phyloP scores from a whole-genome alignment of 2,113 vertebrate species.

The Mastomys natalensis region DNA sequence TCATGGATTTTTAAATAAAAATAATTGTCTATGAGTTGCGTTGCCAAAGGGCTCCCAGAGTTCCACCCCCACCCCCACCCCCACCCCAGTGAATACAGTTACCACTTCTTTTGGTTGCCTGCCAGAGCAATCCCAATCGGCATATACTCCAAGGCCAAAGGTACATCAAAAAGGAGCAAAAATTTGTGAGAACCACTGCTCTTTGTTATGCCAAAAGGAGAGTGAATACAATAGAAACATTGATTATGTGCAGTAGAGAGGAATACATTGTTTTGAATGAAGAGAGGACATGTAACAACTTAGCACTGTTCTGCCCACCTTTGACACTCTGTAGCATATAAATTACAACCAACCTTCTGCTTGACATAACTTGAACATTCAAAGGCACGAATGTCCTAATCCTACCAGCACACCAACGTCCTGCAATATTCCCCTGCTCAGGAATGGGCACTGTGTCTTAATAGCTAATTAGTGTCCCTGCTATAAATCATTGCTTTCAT shows the following conservation, averaged over 20 bases:
- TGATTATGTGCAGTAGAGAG: too few species aligned
- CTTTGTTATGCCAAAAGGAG: neutral
- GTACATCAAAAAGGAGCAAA: neutral
- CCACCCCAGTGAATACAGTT: neutral
- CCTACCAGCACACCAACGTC: neutral
- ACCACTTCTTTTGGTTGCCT: neutral
- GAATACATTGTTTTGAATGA: too few species aligned
- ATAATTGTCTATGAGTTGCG: neutral
- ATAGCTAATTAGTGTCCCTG: neutral
- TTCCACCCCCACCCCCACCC: too few species aligned
- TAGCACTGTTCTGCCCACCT: neutral
- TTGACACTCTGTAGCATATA: neutral
- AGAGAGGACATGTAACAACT: neutral
- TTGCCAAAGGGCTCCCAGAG: neutral
- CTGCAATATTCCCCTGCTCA: neutral
- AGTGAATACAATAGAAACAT: neutral
- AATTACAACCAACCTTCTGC: neutral
- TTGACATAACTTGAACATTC: neutral
- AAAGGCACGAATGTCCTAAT: neutral
- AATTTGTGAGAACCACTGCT: neutral
- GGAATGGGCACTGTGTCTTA: neutral
- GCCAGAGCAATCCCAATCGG: neutral
- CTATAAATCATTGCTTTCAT: neutral
- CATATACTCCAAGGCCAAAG: too few species aligned
- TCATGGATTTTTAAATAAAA: neutral